phyloP scores from a whole-genome alignment of 2,888 invertebrate species.

The Tipula confusa region DNA sequence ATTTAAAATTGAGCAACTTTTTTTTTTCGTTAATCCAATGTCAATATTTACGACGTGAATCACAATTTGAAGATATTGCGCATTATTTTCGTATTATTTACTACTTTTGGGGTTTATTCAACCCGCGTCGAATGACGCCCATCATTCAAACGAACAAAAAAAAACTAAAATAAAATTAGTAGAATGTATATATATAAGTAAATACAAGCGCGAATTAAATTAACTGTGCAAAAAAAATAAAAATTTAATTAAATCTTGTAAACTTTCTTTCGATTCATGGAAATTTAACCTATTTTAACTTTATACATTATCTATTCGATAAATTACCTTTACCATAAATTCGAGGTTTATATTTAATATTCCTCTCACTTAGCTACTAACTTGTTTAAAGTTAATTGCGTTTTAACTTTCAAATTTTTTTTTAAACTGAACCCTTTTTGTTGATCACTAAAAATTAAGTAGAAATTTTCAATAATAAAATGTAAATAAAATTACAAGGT shows the following conservation, averaged over 20 bases:
- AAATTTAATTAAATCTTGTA: neutral
- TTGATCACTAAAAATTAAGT: neutral
- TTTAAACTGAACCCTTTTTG: neutral
- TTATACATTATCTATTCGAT: neutral
- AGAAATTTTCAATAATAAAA: neutral
- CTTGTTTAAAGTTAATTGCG: constrained; percentile 20
- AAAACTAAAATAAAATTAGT: neutral
- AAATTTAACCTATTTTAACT: neutral
- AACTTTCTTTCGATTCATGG: neutral
- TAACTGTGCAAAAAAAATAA: neutral
- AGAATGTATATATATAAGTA: neutral
- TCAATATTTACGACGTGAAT: neutral
- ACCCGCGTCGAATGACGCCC: neutral
- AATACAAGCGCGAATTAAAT: neutral
- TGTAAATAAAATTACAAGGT: neutral
- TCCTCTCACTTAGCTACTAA: neutral
- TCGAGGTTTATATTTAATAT: neutral
- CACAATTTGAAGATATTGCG: neutral
- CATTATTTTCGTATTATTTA: neutral
- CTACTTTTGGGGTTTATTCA: constrained; percentile 1
- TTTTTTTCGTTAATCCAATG: too few relatives aligned
- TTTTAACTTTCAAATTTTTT: constrained; percentile 15
- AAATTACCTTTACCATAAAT: neutral
- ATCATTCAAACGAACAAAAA: neutral
- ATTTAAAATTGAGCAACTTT: too few relatives aligned